Evolutionary conservation across 2,888 invertebrate genomes (phyloP).

Genomic region (Lutraria lutraria): DNA sequence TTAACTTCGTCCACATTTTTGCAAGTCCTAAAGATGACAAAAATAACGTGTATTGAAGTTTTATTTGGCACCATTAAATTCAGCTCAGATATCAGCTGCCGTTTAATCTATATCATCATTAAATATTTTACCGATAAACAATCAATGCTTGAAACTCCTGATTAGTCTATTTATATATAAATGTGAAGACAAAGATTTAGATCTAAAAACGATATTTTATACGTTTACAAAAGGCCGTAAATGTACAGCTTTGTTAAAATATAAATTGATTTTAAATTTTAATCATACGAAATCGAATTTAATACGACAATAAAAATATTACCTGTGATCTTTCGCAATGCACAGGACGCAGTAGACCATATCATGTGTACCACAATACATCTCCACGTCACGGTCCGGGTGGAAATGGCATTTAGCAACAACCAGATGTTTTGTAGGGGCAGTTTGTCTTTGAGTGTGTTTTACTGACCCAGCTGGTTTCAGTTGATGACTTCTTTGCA

Average conservation of each 20-base stretch:
- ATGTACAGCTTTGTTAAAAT: too few relatives aligned
- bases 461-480: neutral
- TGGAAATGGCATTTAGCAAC: constrained; percentile 15
- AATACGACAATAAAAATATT: neutral
- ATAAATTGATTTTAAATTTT: too few relatives aligned
- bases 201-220: too few relatives aligned
- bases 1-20: neutral
- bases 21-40: neutral
- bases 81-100: too few relatives aligned
- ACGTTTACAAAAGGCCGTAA: too few relatives aligned
- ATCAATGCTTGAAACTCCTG: too few relatives aligned
- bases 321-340: constrained; percentile 19
- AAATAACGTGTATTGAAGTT: neutral
- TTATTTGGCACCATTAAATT: too few relatives aligned
- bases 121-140: too few relatives aligned
- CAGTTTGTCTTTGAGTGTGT: neutral
- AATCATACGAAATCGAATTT: too few relatives aligned
- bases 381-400: constrained; percentile 9
- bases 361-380: constrained; percentile 24
- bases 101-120: too few relatives aligned
- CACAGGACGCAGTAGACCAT: constrained; percentile 28
- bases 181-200: too few relatives aligned
- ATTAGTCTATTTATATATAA: too few relatives aligned
- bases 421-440: neutral
- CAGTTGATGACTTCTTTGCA: neutral